Evolutionary conservation across 2,888 invertebrate genomes (phyloP).

Genomic region (Deilephila porcellus): DNA sequence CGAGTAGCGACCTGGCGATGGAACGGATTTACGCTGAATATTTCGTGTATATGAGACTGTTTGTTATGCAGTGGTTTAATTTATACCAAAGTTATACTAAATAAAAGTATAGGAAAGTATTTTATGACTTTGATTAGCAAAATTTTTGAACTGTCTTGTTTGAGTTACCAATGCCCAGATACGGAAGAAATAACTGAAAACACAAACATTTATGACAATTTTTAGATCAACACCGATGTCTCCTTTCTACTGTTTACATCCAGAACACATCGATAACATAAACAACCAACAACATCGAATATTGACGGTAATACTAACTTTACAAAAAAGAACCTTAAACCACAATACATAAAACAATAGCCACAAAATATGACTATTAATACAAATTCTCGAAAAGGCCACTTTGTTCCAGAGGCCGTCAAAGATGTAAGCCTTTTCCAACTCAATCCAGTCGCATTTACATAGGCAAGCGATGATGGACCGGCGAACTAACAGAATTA

Average conservation of each 20-base stretch:
- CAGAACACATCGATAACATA: no score
- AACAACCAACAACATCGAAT: neutral
- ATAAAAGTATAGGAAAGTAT: no score
- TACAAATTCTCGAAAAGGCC: slow-evolving; percentile 37
- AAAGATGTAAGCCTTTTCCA: slow-evolving; percentile 41
- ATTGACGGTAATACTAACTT: neutral
- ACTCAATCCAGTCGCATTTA: slow-evolving; percentile 74
- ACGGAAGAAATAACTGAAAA: no score
- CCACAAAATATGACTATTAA: slow-evolving; percentile 10
- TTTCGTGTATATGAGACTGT: neutral
- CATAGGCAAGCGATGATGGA: slow-evolving; percentile 73
- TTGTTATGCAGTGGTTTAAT: neutral
- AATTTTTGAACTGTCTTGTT: no score
- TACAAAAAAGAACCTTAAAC: neutral
- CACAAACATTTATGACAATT: no score
- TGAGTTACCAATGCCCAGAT: no score
- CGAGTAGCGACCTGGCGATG: neutral
- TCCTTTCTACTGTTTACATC: no score
- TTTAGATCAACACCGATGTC: no score
- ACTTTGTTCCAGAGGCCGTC: slow-evolving; percentile 39
- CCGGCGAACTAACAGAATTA: slow-evolving; percentile 77
- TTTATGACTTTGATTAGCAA: no score
- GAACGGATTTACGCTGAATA: neutral
- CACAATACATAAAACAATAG: neutral
- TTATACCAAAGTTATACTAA: neutral